Conservation (phyloP, 1,140 invertebrate genomes). For the Carposina sasakii region DNA sequence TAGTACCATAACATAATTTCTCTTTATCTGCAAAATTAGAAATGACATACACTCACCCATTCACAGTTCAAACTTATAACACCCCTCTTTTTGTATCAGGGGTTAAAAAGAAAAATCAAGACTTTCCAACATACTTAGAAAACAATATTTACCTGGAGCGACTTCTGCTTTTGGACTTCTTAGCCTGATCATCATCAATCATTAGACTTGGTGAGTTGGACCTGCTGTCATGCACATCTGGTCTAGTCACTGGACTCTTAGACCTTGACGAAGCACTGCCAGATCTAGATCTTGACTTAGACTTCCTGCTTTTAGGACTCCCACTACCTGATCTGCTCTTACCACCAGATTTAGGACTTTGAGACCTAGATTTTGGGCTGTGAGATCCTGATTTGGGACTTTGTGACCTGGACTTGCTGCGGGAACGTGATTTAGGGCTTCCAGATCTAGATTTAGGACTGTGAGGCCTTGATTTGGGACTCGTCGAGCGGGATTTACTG, state of each 20-base stretch:
- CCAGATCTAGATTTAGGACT: conserved; percentile 56
- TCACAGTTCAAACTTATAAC: no score
- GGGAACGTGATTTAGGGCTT: conserved; percentile 43
- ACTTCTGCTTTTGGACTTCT: conserved; percentile 51
- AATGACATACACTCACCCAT: no score
- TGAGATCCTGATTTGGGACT: conserved; percentile 43
- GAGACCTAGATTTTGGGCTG: conserved; percentile 35
- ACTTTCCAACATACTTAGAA: no score
- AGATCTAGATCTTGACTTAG: conserved; percentile 50
- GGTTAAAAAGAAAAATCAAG: no score
- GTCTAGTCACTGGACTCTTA: conserved; percentile 55
- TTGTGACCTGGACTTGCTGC: conserved; percentile 39
- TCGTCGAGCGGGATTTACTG: conserved; percentile 52
- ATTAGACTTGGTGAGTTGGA: conserved; percentile 75
- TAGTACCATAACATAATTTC: no score
- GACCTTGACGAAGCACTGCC: conserved; percentile 55
- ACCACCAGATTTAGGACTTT: conserved; percentile 46
- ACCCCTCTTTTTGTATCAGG: no score
- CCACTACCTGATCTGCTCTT: conserved; percentile 45
- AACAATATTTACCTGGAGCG: conserved; percentile 49
- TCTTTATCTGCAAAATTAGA: no score
- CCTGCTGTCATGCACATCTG: conserved; percentile 62
- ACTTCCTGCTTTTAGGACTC: conserved; percentile 51
- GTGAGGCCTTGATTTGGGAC: conserved; percentile 43
- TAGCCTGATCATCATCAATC: conserved; percentile 71